Evolutionary conservation across 2,888 invertebrate genomes (phyloP), one percentile per base, ranked within the genome.

Genomic region (Nowickia ferox): DNA sequence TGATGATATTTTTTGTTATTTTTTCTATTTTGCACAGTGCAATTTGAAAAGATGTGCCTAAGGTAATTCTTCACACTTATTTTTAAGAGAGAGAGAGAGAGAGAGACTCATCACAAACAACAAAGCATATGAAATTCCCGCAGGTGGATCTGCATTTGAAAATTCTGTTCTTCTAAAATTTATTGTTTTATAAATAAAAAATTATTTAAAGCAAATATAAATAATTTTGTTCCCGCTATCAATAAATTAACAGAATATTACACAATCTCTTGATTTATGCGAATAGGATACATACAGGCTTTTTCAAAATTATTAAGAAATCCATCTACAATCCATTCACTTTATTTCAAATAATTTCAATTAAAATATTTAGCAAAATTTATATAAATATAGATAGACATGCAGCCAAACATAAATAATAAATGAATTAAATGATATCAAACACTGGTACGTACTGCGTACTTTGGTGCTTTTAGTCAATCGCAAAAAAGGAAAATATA

Each of bases 351-450:
- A 63, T 53, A n/a, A 2, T 53, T 69, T 78, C 8, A 15, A 59
- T 69, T 48, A 48, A 40, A 44, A 66, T 10, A 53, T 40, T 46
- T 38, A 13, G 17, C 19, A 22, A 69, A 42, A 61, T 46, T 51
- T 48, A 3, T n/a, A n/a, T 4, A 63, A 13, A 65, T 30, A 10
- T 9, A 11, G 11, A 3, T 9, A 46, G 44, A 63, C 59, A 79
- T 38, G 57, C 66, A 55, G 13, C 3, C 66, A 76, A 17, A 42
- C 11, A 51, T 59, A 74, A 72, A 66, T 65, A 66, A 68, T 59
- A 61, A 79, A 55, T 65, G 30, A 79, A 71, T 30, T 42, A 30
- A 66, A 68, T 17, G 68, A 69, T 75, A 81, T 68, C 68, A 68
- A 68, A 69, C 61, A 68, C 8, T 61, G 38, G 63, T 61, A 51